Conservation (phyloP, 2,888 invertebrate species). For the Thumatha senex region DNA sequence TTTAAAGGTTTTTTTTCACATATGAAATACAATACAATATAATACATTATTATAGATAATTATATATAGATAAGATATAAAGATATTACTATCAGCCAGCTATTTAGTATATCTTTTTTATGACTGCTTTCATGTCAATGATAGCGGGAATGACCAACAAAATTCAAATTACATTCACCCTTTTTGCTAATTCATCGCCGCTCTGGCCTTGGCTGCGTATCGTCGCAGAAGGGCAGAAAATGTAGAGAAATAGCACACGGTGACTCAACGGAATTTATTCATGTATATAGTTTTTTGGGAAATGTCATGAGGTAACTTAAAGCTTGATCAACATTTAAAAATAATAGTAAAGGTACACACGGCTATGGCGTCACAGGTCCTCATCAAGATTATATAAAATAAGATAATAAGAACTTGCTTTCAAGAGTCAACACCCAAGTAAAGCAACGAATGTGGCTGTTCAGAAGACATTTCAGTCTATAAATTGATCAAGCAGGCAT, state of each 20-base stretch:
- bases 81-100: background rate
- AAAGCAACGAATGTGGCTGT: no score
- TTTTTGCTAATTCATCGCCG: slow-evolving; percentile 39
- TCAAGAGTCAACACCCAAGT: no score
- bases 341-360: no score
- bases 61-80: background rate
- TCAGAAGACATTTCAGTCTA: no score
- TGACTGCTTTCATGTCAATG: background rate
- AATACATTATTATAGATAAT: no score
- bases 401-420: no score
- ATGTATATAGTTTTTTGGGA: slow-evolving; percentile 26
- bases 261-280: slow-evolving; percentile 34
- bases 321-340: no score
- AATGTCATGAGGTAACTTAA: slow-evolving; percentile 26
- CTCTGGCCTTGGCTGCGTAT: slow-evolving; percentile 41
- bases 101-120: background rate
- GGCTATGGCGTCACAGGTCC: no score
- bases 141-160: slow-evolving; percentile 17
- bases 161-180: slow-evolving; percentile 17
- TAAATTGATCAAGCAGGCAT: no score
- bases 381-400: no score
- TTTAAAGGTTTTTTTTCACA: slow-evolving; percentile 32
- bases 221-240: slow-evolving; percentile 28
- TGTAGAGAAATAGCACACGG: slow-evolving; percentile 32
- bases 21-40: no score